These are phyloP conservation scores for Pelosia muscerda DNA, from an alignment of 2,888 invertebrate species.

Conservation along the genomic window DNA sequence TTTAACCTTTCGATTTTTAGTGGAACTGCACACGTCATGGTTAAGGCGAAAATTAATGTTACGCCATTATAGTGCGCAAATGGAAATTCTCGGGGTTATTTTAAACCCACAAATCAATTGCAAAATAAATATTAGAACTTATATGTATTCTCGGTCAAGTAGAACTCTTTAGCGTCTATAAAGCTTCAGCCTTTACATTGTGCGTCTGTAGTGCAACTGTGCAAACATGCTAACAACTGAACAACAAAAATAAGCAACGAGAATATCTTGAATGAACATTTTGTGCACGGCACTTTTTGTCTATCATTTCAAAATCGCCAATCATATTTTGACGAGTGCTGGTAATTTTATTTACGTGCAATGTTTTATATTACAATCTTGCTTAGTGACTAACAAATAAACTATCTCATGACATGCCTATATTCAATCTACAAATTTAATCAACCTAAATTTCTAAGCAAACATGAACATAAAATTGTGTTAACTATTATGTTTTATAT, in stretches of 20 bases:
- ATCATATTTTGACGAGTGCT: not conserved
- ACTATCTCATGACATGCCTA: not conserved
- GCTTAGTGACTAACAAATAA: not conserved
- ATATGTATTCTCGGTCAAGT: not conserved
- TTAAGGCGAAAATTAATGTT: constrained; percentile 9
- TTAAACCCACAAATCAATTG: constrained; percentile 1
- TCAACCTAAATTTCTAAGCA: not conserved
- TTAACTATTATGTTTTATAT: too few species aligned
- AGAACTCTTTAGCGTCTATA: not conserved
- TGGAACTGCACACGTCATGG: constrained; percentile 13
- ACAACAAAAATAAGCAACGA: not conserved
- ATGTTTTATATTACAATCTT: not conserved
- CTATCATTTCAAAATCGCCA: not conserved
- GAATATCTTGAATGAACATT: too few species aligned
- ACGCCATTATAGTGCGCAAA: constrained; percentile 14
- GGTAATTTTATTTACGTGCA: too few species aligned
- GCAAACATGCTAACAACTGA: not conserved
- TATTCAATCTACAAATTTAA: not conserved
- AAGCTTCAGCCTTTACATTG: not conserved
- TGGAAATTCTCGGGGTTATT: constrained; percentile 13
- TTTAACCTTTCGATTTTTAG: constrained; percentile 4
- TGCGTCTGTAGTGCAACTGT: not conserved
- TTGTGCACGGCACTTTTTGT: not conserved
- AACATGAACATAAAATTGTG: not conserved
- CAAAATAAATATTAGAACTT: not conserved